Conservation (phyloP, 2,797 vertebrate species). For the Thaleichthys pacificus region DNA sequence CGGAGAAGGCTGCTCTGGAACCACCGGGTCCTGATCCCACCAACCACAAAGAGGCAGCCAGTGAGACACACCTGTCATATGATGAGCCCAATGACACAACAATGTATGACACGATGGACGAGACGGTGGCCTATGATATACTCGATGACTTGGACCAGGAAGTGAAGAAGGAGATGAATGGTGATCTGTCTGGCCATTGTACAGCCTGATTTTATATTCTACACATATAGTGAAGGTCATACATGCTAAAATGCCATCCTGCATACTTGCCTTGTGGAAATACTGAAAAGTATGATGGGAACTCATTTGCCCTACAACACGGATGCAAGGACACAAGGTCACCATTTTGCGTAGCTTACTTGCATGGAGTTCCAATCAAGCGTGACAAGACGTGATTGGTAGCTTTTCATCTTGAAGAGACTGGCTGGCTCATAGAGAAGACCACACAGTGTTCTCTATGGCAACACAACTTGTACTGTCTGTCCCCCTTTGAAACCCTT, state of each 20-base stretch:
- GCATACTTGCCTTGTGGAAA: no score
- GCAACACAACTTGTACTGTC: conserved; percentile 6
- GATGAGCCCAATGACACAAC: conserved; percentile 49
- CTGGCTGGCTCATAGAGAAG: background rate
- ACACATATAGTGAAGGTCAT: background rate
- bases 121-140: conserved; percentile 49
- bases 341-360: no score
- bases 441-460: background rate
- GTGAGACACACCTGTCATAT: conserved; percentile 35
- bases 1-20: conserved; percentile 61
- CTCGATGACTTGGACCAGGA: conserved; percentile 41
- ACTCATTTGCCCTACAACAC: no score
- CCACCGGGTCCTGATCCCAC: conserved; percentile 22
- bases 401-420: conserved; percentile 17
- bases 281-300: no score
- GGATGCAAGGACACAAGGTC: no score
- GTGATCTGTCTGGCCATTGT: conserved; percentile 45
- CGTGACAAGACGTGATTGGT: background rate
- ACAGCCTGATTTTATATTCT: background rate
- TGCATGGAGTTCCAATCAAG: no score
- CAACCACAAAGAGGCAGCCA: conserved; percentile 48
- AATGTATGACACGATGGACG: conserved; percentile 55
- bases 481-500: conserved; percentile 36
- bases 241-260: no score
- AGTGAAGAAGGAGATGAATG: conserved; percentile 57